Base-by-base conservation (phyloP, 1,140 invertebrate species). In the Zaprionus kolodkinae region DNA sequence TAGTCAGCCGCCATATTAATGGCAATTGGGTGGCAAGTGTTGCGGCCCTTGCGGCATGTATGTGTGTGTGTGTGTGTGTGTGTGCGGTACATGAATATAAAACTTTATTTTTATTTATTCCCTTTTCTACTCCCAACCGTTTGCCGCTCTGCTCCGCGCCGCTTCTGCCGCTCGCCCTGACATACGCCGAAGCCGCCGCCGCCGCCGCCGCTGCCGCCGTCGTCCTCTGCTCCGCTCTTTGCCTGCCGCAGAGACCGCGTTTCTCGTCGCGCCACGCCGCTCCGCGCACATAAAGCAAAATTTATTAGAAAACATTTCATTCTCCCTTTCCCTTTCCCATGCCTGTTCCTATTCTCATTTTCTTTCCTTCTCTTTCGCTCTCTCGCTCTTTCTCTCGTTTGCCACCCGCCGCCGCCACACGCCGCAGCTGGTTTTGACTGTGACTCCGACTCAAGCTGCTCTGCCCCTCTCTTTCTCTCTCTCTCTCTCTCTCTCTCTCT, bases 271-370 rank as follows among this genome's bases (percentile, higher is more conserved):
- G 57, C 50, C 57, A 50, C 67, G 71, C 79, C 80, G 68, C 85
- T 35, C 81, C 78, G 85, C 85, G 85, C 85, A 88, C 85, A 88
- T 88, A 88, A 88, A 88, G 85, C 85, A 88, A 88, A 88, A 88
- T 88, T 88, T 88, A 88, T 88, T 88, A 88, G 85, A 88, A 88
- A 88, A 89, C 85, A 88, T 88, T 88, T 88, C 85, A 89, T 88
- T 88, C 81, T 89, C 81, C 85, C 78, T 63, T 88, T 87, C 81
- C 67, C 65, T 45, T 59, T 59, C 54, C 13, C 21, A 57, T 36
- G 17, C 56, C 56, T 43, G 76, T 64, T 61, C 57, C 60, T 45
- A 21, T 45, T 65, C 43, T 30, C 59, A 50, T 17, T 45, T 45
- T 63, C 61, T 35, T 35, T 52, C 17, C 64, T 48, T n/a, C 56